Percentiles rank a stretch among this genome's conserved stretches.
phyloP scores from a whole-genome alignment of 2,797 vertebrate genomes.

The Tauraco hartlaubi region DNA sequence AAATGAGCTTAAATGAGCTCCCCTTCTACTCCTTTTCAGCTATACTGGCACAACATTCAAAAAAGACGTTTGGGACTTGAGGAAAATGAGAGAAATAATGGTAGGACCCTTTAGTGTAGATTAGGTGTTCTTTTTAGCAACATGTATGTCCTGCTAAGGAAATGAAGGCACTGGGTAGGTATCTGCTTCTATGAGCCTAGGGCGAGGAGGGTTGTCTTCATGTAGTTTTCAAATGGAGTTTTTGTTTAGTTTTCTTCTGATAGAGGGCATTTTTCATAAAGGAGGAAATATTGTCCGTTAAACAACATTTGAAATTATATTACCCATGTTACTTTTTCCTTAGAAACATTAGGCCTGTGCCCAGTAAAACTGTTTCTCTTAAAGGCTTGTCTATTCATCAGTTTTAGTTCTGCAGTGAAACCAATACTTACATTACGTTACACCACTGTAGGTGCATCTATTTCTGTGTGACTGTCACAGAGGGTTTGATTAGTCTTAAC shows the following conservation, averaged over 20 bases:
- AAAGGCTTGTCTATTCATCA: not conserved
- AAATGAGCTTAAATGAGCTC: slow-evolving; percentile 21
- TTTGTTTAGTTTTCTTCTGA: not conserved
- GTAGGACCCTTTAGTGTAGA: not conserved
- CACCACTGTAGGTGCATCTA: not conserved
- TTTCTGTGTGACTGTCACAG: not conserved
- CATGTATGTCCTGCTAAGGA: not conserved
- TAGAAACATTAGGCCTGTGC: not conserved
- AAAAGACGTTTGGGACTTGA: not conserved
- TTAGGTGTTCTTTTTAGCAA: not conserved
- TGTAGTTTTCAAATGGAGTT: not conserved
- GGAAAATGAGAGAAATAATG: not conserved
- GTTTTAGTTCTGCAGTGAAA: not conserved
- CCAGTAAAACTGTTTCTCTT: not conserved
- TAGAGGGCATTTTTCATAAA: not conserved
- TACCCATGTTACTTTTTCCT: not conserved
- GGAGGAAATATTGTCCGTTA: not conserved
- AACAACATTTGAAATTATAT: not conserved
- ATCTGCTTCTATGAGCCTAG: not conserved
- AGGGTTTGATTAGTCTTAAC: not conserved
- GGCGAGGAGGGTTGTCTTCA: not conserved
- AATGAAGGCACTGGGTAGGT: not conserved
- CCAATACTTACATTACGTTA: not conserved
- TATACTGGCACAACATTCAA: not conserved
- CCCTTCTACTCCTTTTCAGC: slow-evolving; percentile 38